Evolutionary conservation across 1,140 invertebrate genomes (phyloP), one percentile per base, ranked within the genome.

Genomic region (Rhysida immarginata): DNA sequence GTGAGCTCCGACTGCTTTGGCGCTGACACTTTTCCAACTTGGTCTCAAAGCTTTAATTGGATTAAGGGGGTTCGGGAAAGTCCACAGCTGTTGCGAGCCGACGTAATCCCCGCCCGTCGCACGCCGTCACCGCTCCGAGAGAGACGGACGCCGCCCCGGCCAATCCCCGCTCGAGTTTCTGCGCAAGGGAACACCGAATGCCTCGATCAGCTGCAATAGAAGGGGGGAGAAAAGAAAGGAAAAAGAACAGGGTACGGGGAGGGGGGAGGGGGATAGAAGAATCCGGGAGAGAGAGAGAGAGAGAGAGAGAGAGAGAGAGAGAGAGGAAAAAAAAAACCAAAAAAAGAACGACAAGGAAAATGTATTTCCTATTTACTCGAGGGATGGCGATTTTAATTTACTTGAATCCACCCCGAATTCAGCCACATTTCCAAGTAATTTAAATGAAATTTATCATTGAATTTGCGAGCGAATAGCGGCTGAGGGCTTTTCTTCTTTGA

Each of bases 361-460:
- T 55, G 23, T 45, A 55, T 55, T 23, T 55, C 45, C 54, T 53
- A 26, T 23, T 55, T 45, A 20, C 46, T n/a, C 46, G 16, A 53
- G 23, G 21, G 11, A 16, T 25, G 2, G 43, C 23, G n/a, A 29
- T 26, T 53, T 53, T 35, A 35, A 35, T 35, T 8, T 35, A 35
- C 5, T 35, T 5, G 29, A 35, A 35, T 35, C 29, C 20, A 20
- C 48, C 26, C 8, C 5, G 46, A 53, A 35, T 5, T 8, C 29
- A 8, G 29, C 5, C 29, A 16, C 5, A 35, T 35, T 35, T 16
- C 29, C 5, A 35, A 35, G 5, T 35, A 35, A 35, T 35, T 35
- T 35, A 35, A 35, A 35, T 35, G 29, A 35, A 16, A 35, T 35
- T 35, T 35, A 35, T 35, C 29, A 35, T 8, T 16, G 29, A 16